A percentile compares a stretch with the other conserved stretches of the same genome.
Conservation (phyloP, 2,888 invertebrate genomes). For the Athalia circularis region DNA sequence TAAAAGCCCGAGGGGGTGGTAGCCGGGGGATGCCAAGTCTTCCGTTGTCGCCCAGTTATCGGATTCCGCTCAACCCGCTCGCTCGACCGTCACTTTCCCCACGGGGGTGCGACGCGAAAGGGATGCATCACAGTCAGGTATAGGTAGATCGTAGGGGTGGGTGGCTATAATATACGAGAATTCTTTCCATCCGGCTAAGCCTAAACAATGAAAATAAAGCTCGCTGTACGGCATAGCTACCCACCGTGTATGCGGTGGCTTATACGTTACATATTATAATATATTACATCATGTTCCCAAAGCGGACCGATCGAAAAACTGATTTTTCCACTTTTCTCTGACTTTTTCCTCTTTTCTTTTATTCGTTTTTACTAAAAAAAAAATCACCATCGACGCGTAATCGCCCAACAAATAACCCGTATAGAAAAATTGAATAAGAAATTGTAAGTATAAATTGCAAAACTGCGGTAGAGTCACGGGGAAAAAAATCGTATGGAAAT, state of each 20-base stretch:
- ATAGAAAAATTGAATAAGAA: too few relatives aligned
- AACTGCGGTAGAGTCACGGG: too few relatives aligned
- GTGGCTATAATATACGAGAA: conserved; percentile 17
- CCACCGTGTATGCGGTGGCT: neutral
- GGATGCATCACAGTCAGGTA: neutral
- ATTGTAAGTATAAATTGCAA: too few relatives aligned
- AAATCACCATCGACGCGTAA: too few relatives aligned
- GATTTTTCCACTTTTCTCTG: too few relatives aligned
- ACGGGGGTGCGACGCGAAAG: neutral
- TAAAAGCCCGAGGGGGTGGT: neutral
- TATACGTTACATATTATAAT: too few relatives aligned
- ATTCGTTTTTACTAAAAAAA: too few relatives aligned
- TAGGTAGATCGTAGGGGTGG: neutral
- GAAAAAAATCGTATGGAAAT: too few relatives aligned
- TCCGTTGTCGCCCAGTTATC: conserved; percentile 37
- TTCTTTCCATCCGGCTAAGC: conserved; percentile 40
- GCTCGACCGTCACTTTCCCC: conserved; percentile 42
- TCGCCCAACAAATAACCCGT: too few relatives aligned
- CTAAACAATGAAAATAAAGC: conserved; percentile 32
- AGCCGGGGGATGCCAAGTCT: neutral
- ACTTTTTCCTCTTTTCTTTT: too few relatives aligned
- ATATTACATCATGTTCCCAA: too few relatives aligned
- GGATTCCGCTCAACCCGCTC: conserved; percentile 44
- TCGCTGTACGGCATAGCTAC: neutral
- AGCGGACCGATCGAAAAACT: too few relatives aligned